Base-by-base conservation (phyloP, 2,888 invertebrate genomes). In the Drosophila macrothrix region DNA sequence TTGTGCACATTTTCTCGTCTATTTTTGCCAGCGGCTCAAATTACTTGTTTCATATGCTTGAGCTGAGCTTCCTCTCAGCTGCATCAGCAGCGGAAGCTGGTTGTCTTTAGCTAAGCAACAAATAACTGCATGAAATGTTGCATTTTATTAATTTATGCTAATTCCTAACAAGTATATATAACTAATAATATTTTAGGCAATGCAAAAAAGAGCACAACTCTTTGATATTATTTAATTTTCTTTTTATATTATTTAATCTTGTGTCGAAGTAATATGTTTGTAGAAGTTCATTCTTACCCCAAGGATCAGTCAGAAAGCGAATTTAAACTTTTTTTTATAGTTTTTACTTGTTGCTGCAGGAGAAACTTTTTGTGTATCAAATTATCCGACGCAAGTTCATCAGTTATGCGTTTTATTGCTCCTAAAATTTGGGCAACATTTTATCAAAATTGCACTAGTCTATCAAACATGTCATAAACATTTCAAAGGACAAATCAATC, bases 1-100 rank as follows among this genome's bases (percentile, higher is more conserved):
- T 80, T 78, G 65, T 78, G 90, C 83, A 80, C 66, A 59, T 58
- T 71, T 58, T 5, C 49, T 43, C 35, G 60, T 67, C 74, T 84
- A 87, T 83, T 82, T 80, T 67, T 65, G 62, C 52, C 31, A 49
- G 12, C 29, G 28, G 1, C 60, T 25, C 37, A 62, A n/a, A 16
- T 14, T 7, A 28, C 29, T 53, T 16, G 22, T 59, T 61, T 53
- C 64, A 55, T 53, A 22, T 28, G 75, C 46, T 46, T 69, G 41
- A 46, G 64, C 37, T 39, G 25, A 55, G 16, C 9, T 33, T 10
- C 33, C 16, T 16, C n/a, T 35, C 1, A 65, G 49, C 14, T 49
- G 49, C 49, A 25, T 1, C 35, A 10, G 19, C 50, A 46, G 16
- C 46, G 22, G 22, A 22, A 46, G 41, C n/a, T n/a, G 35, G 22